Evolutionary conservation across 2,113 vertebrate genomes (phyloP).

Genomic region (Sterrhoptilus dennistouni): DNA sequence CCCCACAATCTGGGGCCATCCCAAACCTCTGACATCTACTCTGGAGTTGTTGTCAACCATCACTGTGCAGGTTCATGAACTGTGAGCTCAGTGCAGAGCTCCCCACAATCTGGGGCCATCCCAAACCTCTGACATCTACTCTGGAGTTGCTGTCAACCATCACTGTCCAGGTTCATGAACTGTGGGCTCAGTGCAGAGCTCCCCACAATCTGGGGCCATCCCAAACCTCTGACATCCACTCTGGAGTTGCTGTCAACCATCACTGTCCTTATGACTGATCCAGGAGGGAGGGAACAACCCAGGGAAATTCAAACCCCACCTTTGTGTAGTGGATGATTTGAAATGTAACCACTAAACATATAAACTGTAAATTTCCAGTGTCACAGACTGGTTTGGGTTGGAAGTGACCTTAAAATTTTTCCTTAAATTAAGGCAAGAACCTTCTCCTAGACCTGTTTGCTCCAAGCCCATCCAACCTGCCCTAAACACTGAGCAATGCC

Average conservation of each 20-base stretch:
- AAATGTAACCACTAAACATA: neutral
- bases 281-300: neutral
- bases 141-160: too few species aligned
- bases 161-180: too few species aligned
- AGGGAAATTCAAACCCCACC: neutral
- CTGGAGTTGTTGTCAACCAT: neutral
- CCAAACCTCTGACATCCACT: too few species aligned
- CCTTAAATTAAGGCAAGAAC: too few species aligned
- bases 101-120: too few species aligned
- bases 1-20: fast-evolving
- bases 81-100: neutral
- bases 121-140: too few species aligned
- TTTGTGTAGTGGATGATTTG: neutral
- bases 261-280: neutral
- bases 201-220: too few species aligned
- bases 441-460: neutral
- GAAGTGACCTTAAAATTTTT: neutral
- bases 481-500: neutral
- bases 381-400: neutral
- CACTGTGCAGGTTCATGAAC: neutral
- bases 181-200: too few species aligned
- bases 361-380: neutral
- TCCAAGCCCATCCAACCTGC: neutral
- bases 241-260: too few species aligned
- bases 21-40: neutral